Base-by-base conservation (phyloP, 2,888 invertebrate species). In the Hirtodrosophila cameraria region DNA sequence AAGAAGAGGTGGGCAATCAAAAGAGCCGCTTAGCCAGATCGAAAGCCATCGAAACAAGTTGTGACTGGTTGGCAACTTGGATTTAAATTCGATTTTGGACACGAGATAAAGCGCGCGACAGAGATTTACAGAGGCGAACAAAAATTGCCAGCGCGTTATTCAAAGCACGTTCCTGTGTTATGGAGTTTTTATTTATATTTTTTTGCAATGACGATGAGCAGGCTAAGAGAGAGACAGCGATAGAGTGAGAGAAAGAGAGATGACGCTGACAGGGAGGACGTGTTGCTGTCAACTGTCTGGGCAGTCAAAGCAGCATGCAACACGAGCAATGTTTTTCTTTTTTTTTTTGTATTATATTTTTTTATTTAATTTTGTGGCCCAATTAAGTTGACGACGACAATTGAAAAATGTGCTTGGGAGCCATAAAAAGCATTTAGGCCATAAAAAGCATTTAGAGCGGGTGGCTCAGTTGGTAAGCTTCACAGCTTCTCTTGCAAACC, bases 11-110 rank as follows among this genome's bases (percentile, higher is more conserved):
- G 52, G 62, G 53, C 57, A 67, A 68, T 73, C 71, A 71, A 71
- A 74, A 62, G 74, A 38, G 69, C 71, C 71, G 71, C 74, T 74
- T 71, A 48, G 58, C 54, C 68, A 58, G 42, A 70, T 70, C 74
- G 70, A 71, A 71, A 71, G 74, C 49, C 74, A 74, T 68, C 48
- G 69, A 67, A 74, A 71, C 66, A 84, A 74, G 85, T 80, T 84
- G 79, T 57, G 74, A 63, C 68, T 65, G 53, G 41, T 69, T 38
- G 48, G 53, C 52, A 50, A 49, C 52, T 60, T 64, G 77, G 74
- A 83, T 86, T 82, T 82, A 77, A 80, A 86, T 83, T 84, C 71
- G 84, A 83, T 82, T 83, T 82, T 70, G 83, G 79, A 60, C 53
- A 69, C 61, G 48, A 86, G 83, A 82, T 83, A 86, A 86, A 80